Base-by-base conservation (phyloP, 2,797 vertebrate species). In the Neoniphon sammara region DNA sequence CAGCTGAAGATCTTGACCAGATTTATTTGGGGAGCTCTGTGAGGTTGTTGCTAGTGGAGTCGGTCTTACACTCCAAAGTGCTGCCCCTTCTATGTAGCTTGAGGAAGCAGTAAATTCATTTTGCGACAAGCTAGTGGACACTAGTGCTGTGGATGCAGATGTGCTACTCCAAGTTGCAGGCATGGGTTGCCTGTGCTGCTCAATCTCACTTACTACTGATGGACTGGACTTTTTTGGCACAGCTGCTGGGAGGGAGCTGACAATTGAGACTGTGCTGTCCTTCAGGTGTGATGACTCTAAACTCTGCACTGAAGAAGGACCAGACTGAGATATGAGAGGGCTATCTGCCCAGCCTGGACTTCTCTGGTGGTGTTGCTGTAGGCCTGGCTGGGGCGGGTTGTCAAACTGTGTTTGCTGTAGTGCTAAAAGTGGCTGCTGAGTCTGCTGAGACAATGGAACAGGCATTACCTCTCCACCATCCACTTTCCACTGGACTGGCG, bases 401-500 rank as follows among this genome's bases (percentile, higher is more conserved):
- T 89, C 88, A 55, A 88, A 84, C 49, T 66, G 78, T 1, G 73
- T 34, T 25, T 81, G 82, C 47, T 82, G 86, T 18, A 74, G 46
- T 34, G 49, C 59, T 57, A 27, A 61, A 17, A 89, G 85, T 50
- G 90, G 82, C 49, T 86, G 82, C 49, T 87, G 89, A 39, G 36
- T 9, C 36, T 46, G 44, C 61, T 89, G 92, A 0, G 85, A 69
- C 4, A 82, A 75, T 1, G 87, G 81, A 14, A 89, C 70, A 0
- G 89, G 89, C 87, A 88, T 89, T 7, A 91, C 76, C 54, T 93
- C 89, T 8, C 90, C 91, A 0, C 88, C 90, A 0, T 93, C 90
- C 54, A 90, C 89, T 69, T 85, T 91, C 93, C 93, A 93, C 77
- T 89, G 90, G 70, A 91, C 88, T 0, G 89, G 88, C 2, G 88